Evolutionary conservation across 2,797 vertebrate genomes (phyloP).

Genomic region (Diplodus puntazzo): DNA sequence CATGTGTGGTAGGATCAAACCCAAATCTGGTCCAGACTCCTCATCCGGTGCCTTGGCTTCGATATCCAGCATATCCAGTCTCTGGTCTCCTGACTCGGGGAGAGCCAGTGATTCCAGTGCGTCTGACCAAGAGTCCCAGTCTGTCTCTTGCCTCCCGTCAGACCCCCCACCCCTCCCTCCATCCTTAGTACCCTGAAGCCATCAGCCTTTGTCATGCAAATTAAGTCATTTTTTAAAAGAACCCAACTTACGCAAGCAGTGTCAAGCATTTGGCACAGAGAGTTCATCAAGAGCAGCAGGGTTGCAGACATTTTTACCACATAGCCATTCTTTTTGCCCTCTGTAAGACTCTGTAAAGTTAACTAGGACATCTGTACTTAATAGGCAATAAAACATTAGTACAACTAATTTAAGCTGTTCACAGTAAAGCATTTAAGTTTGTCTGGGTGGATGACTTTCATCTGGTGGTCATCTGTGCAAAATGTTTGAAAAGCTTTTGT

Average conservation of each 20-base stretch:
- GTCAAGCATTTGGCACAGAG: slow-evolving; percentile 76
- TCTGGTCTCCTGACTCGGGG: slow-evolving; percentile 46
- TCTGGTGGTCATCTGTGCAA: slow-evolving; percentile 4
- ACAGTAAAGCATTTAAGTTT: slow-evolving; percentile 13
- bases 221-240: slow-evolving; percentile 79
- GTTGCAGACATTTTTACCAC: slow-evolving; percentile 63
- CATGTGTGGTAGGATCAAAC: slow-evolving; percentile 12
- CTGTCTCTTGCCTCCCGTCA: slow-evolving; percentile 54
- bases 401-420: slow-evolving; percentile 15
- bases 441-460: slow-evolving; percentile 5
- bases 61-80: slow-evolving; percentile 60
- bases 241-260: slow-evolving; percentile 83
- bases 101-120: slow-evolving; percentile 53
- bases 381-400: slow-evolving; percentile 43
- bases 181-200: slow-evolving; percentile 67
- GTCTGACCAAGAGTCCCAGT: slow-evolving; percentile 54
- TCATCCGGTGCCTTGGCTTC: slow-evolving; percentile 21
- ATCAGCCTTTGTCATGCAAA: slow-evolving; percentile 87
- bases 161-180: slow-evolving; percentile 50
- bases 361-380: slow-evolving; percentile 37
- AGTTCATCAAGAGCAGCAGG: slow-evolving; percentile 76
- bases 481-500: slow-evolving; percentile 2
- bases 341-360: slow-evolving; percentile 48
- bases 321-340: slow-evolving; percentile 59
- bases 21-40: slow-evolving; percentile 40